A percentile compares a stretch with the other conserved stretches of the same genome.
Conservation (phyloP, 2,797 vertebrate genomes). For the Eupleurogrammus muticus region DNA sequence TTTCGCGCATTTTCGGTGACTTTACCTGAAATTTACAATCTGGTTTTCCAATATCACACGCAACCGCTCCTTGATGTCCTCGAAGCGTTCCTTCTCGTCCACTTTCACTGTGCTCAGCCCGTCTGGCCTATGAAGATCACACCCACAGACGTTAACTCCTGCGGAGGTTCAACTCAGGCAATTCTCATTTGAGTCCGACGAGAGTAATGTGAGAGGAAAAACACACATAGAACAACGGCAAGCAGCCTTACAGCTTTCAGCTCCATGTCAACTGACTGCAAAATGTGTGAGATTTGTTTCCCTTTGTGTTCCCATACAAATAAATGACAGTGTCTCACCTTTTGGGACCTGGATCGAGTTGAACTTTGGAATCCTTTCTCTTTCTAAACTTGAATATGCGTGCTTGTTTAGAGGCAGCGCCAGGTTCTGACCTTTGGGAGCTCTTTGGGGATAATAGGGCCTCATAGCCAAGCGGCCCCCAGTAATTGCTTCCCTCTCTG, state of each 20-base stretch:
- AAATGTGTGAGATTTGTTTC: conserved; percentile 39
- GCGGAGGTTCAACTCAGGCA: conserved; percentile 41
- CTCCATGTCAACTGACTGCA: conserved; percentile 32
- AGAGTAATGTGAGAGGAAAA: neutral
- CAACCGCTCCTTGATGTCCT: conserved; percentile 98
- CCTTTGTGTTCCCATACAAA: conserved; percentile 34
- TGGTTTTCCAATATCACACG: conserved; percentile 97
- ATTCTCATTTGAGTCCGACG: conserved; percentile 31
- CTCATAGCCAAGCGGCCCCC: conserved; percentile 87
- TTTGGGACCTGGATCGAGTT: conserved; percentile 87
- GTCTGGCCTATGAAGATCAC: conserved; percentile 89
- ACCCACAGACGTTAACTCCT: conserved; percentile 53
- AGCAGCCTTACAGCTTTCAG: conserved; percentile 38
- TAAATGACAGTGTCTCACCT: conserved; percentile 89
- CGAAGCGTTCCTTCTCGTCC: conserved; percentile 98
- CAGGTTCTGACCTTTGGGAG: conserved; percentile 86
- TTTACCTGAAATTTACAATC: conserved; percentile 97
- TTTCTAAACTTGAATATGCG: conserved; percentile 98
- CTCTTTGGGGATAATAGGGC: conserved; percentile 78
- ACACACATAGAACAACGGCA: conserved; percentile 15
- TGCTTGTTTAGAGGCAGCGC: conserved; percentile 89
- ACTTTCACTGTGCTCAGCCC: conserved; percentile 98
- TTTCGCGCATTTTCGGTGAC: neutral
- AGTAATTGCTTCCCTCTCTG: conserved; percentile 94
- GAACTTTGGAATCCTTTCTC: conserved; percentile 93